Evolutionary conservation across 2,113 vertebrate species (phyloP), one percentile per base, ranked within the genome.

Genomic region (Alaudala cheleensis): DNA sequence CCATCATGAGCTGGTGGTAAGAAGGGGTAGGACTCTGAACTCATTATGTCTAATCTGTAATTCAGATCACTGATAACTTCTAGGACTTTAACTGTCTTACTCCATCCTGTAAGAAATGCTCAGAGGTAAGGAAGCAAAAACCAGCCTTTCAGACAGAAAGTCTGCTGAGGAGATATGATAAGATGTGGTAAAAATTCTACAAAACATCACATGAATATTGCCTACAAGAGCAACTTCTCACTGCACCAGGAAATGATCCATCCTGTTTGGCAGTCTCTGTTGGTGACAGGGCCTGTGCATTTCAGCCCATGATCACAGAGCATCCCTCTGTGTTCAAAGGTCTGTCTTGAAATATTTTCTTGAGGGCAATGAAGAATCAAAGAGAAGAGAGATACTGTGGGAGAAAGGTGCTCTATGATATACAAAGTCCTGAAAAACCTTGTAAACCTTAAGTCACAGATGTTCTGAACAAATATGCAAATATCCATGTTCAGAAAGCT

Each of bases 401-500:
- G 79, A 11, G 86, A 84, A 81, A 19, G 21, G 44, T 64, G 29
- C 11, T 84, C 33, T 53, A 57, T 20, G 2, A 86, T 39, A 47
- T 6, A 73, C 42, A 50, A 54, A 82, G 74, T 85, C 85, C 81
- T 91, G 76, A 72, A 90, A 91, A 94, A 77, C 85, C 51, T 77
- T 70, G 34, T 62, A 73, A 95, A 80, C 15, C 49, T 73, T 3
- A 61, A 80, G 81, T 74, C 3, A 0, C 94, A 90, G 90, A 86
- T 88, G 85, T 87, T 88, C 83, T 76, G 60, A 67, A 60, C 51
- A 81, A 87, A 81, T 77, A 91, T 93, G 87, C 90, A 96, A 95
- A 96, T 91, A 90, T 26, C 9, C 7, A 10, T 45, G 56, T 40
- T 93, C 76, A 93, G 60, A 93, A 83, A 93, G 79, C 73, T 93